These are phyloP conservation scores for Griposia aprilina DNA, from an alignment of 2,888 invertebrate genomes.

Conservation along the genomic window DNA sequence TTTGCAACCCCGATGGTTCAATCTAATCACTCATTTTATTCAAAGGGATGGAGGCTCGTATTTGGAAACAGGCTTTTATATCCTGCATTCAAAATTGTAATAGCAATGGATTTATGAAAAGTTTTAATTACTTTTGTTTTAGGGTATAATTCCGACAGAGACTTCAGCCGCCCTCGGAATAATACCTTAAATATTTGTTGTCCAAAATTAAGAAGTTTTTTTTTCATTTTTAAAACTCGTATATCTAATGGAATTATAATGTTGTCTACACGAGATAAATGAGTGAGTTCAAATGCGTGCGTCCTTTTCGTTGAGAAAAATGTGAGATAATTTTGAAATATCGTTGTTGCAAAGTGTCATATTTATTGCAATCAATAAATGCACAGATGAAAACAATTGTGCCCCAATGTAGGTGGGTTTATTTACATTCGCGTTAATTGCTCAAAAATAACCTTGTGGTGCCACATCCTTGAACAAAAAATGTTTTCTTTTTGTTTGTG, in stretches of 20 bases:
- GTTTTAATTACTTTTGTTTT: slow-evolving; percentile 3
- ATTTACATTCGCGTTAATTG: too few relatives aligned
- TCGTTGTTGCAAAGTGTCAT: slow-evolving; percentile 26
- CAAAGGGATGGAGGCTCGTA: slow-evolving; percentile 37
- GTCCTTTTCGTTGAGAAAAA: slow-evolving; percentile 35
- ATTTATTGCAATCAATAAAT: slow-evolving; percentile 12
- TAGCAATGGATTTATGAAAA: slow-evolving; percentile 16
- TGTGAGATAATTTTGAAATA: slow-evolving; percentile 42
- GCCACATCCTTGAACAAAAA: too few relatives aligned
- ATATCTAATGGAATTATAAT: slow-evolving; percentile 31
- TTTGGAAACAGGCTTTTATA: slow-evolving; percentile 54
- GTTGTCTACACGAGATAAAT: slow-evolving; percentile 38
- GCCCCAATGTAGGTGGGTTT: too few relatives aligned
- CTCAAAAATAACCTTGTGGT: too few relatives aligned
- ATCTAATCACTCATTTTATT: slow-evolving; percentile 46
- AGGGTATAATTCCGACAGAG: slow-evolving; percentile 1
- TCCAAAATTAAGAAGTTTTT: neutral
- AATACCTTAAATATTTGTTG: slow-evolving; percentile 13
- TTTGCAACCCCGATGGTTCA: slow-evolving; percentile 11
- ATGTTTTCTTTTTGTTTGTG: neutral
- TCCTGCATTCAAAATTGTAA: slow-evolving; percentile 40
- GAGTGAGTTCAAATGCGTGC: slow-evolving; percentile 42
- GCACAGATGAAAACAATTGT: neutral
- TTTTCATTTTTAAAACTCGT: neutral
- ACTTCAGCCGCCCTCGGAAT: neutral